phyloP scores from a whole-genome alignment of 30 jellyfish, hydroid and myxozoan species.

The Sanderia malayensis region DNA sequence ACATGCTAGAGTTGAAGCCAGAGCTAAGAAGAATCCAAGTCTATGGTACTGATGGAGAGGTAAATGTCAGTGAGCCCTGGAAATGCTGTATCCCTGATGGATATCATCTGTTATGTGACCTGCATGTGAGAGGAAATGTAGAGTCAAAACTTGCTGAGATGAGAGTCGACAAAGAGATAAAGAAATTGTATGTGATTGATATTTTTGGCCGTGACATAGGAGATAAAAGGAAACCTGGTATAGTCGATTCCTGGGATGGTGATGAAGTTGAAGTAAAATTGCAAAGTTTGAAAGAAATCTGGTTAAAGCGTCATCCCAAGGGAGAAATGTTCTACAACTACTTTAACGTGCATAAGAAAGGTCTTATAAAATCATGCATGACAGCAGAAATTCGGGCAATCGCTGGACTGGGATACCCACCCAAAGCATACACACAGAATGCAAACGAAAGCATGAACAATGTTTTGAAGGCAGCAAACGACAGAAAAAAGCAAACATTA shows the following conservation, averaged over 20 bases:
- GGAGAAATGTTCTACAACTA: slow-evolving; percentile 2
- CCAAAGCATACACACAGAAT: slow-evolving; percentile 27
- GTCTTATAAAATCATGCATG: background rate
- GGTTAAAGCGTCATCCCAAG: background rate
- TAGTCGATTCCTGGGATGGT: slow-evolving; percentile 3
- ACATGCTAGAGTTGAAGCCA: slow-evolving; percentile 5
- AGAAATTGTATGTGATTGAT: too few relatives aligned
- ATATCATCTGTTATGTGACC: slow-evolving; percentile 8
- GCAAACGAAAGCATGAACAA: slow-evolving; percentile 26
- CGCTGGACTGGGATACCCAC: slow-evolving; percentile 19
- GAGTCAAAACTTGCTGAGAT: background rate
- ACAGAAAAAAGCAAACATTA: background rate
- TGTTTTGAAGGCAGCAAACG: background rate
- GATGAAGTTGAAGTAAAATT: slow-evolving; percentile 1
- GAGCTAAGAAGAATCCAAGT: background rate
- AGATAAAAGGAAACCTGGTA: slow-evolving; percentile 3
- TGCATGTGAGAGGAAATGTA: slow-evolving; percentile 14
- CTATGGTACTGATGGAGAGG: slow-evolving; percentile 16
- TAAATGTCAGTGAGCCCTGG: background rate
- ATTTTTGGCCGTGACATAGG: slow-evolving; percentile 8
- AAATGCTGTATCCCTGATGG: slow-evolving; percentile 15
- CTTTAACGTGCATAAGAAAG: slow-evolving; percentile 7
- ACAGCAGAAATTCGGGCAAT: slow-evolving; percentile 30
- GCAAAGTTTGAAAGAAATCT: background rate
- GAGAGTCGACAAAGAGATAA: background rate